Percentiles rank a stretch among this genome's conserved stretches.
Conservation (phyloP, 2,113 vertebrate species). For the Indicator indicator region DNA sequence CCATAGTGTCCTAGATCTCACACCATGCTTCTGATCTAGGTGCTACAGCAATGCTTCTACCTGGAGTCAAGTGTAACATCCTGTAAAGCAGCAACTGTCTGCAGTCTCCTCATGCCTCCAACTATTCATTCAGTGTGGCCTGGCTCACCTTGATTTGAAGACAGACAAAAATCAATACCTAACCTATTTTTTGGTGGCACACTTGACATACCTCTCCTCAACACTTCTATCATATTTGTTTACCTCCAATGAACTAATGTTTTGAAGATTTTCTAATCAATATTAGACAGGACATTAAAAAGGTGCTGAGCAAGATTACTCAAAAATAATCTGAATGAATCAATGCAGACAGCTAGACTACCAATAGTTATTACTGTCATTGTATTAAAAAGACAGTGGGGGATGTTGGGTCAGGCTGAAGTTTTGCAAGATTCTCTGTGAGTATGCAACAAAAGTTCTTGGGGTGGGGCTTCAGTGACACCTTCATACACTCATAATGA, state of each 20-base stretch:
- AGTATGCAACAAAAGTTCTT: not conserved
- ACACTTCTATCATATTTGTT: conserved; percentile 14
- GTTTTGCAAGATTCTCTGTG: not conserved
- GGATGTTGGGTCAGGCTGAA: not conserved
- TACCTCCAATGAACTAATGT: conserved; percentile 14
- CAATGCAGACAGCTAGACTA: not conserved
- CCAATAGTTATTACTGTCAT: not conserved
- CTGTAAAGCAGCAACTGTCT: not conserved
- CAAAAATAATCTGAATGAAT: conserved; percentile 25
- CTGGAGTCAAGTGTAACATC: not conserved
- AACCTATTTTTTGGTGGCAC: not conserved
- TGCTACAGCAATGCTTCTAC: not conserved
- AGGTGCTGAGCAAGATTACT: conserved; percentile 39
- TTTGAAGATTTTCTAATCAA: conserved; percentile 48
- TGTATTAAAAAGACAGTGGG: fast-evolving
- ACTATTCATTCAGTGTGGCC: not conserved
- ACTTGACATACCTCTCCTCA: not conserved
- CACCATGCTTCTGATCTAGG: not conserved
- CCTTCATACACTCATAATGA: not conserved
- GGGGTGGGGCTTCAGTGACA: not conserved
- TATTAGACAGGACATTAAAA: conserved; percentile 10
- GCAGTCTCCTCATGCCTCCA: not conserved
- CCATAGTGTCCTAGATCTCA: fast-evolving
- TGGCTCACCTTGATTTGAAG: conserved; percentile 24
- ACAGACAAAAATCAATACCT: conserved; percentile 22